These are phyloP conservation scores for Helogale parvula DNA, from an alignment of 2,113 vertebrate species.

Conservation along the genomic window DNA sequence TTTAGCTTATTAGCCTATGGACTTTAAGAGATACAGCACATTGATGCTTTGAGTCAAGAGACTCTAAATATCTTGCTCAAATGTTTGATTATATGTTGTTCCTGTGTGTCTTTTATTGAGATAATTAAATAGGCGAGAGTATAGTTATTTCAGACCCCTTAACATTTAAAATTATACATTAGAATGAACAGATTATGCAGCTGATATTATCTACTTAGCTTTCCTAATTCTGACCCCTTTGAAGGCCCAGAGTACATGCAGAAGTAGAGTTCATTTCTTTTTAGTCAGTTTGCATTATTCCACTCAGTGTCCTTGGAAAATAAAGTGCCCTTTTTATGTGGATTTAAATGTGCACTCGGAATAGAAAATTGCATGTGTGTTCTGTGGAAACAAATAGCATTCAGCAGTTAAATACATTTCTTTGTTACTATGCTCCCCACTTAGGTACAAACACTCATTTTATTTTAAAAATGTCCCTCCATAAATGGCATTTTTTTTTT, in stretches of 20 bases:
- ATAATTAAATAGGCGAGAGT: background rate
- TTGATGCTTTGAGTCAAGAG: background rate
- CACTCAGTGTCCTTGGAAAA: constrained; percentile 57
- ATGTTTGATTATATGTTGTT: background rate
- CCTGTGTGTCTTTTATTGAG: background rate
- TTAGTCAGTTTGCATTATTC: constrained; percentile 32
- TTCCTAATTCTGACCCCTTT: background rate
- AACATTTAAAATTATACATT: background rate
- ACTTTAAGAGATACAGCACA: background rate
- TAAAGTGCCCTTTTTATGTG: constrained; percentile 40
- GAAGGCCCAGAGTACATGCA: background rate
- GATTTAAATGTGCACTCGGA: constrained; percentile 53
- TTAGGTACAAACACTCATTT: constrained; percentile 59
- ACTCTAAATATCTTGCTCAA: background rate
- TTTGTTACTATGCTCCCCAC: constrained; percentile 33
- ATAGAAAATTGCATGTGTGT: constrained; percentile 55
- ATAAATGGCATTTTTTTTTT: constrained; percentile 29
- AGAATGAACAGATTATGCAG: background rate
- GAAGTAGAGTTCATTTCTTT: background rate
- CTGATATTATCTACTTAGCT: background rate
- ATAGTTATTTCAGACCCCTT: background rate
- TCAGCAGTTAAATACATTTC: constrained; percentile 51
- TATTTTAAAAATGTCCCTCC: constrained; percentile 37
- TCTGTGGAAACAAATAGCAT: constrained; percentile 56
- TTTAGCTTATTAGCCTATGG: background rate